Conservation (phyloP, 2,888 invertebrate species). For the Abrostola tripartita region DNA sequence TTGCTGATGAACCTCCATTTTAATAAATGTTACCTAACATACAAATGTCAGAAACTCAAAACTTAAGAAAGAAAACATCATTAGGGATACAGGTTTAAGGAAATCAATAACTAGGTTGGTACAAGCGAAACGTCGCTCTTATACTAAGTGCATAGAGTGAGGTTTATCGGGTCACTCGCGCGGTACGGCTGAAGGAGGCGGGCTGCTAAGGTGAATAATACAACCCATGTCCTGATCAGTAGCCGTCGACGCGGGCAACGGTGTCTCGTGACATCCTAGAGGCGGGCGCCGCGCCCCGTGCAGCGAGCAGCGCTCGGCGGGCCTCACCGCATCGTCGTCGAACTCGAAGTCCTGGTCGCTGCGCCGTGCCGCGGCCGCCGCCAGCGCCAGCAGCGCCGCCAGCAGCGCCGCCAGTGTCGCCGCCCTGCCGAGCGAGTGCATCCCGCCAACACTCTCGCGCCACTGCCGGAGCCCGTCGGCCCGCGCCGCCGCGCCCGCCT, state of each 20-base stretch:
- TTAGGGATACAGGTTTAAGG: slow-evolving; percentile 12
- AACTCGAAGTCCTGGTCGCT: slow-evolving; percentile 83
- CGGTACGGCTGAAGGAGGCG: background rate
- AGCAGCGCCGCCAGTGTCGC: slow-evolving; percentile 49
- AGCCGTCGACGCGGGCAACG: no score
- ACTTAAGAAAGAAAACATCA: background rate
- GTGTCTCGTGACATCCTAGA: no score
- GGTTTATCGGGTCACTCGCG: slow-evolving; percentile 3
- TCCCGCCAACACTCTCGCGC: slow-evolving; percentile 45
- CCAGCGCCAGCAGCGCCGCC: slow-evolving; percentile 63
- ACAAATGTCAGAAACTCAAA: background rate
- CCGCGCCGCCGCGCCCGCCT: slow-evolving; percentile 35
- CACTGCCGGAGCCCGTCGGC: slow-evolving; percentile 41
- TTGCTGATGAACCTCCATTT: no score
- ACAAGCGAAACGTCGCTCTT: slow-evolving; percentile 16
- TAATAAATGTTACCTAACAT: background rate
- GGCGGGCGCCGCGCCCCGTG: no score
- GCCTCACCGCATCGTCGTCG: slow-evolving; percentile 78
- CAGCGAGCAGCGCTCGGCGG: background rate
- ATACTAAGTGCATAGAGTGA: slow-evolving; percentile 19
- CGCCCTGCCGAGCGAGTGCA: slow-evolving; percentile 58
- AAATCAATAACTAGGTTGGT: slow-evolving; percentile 35
- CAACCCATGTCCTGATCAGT: no score
- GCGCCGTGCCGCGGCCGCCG: slow-evolving; percentile 64
- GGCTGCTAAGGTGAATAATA: no score